Evolutionary conservation across 2,113 vertebrate species (phyloP), one percentile per base, ranked within the genome.

Genomic region (Agapornis roseicollis): DNA sequence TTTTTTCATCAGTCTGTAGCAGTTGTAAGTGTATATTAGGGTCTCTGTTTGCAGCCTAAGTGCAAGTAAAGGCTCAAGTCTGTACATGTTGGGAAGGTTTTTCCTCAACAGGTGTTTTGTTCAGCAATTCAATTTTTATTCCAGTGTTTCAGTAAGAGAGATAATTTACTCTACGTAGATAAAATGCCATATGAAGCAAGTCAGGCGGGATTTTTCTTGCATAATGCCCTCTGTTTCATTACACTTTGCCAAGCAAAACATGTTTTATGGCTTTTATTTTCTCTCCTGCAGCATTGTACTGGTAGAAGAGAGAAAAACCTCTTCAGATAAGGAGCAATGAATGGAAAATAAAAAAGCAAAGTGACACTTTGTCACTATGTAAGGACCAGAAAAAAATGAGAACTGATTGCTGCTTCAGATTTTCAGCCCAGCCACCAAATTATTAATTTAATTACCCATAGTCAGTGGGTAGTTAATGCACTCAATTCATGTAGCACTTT

Each of bases 181-280:
- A 95, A 94, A 88, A 90, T 92, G 56, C 42, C 64, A 29, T 33
- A 74, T 44, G 42, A 90, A 94, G n/a, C 33, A 64, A 92, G 35
- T 52, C 56, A 88, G 41, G 11, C 53, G n/a, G 61, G 80, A 89
- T 72, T 17, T 81, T 80, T 83, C 72, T 50, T 60, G 50, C 60
- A 58, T 52, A 90, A 92, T 78, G 24, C 12, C 35, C 22, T 46
- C n/a, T 82, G 56, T 90, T 94, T 90, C 80, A 93, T 93, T 93
- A 71, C 39, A 71, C 19, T 88, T 85, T 80, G 64, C 64, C 68
- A 93, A 90, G 60, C 22, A 86, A 88, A 77, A 28, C 9, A 52
- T 88, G 61, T 68, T 96, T 90, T 94, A 90, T 61, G 56, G 18
- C 17, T 94, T 92, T 94, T 93, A 55, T 88, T 95, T 96, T 92